Percentiles rank a stretch among this genome's conserved stretches.
Conservation (phyloP, 1,140 invertebrate species). For the Macrobrachium nipponense region DNA sequence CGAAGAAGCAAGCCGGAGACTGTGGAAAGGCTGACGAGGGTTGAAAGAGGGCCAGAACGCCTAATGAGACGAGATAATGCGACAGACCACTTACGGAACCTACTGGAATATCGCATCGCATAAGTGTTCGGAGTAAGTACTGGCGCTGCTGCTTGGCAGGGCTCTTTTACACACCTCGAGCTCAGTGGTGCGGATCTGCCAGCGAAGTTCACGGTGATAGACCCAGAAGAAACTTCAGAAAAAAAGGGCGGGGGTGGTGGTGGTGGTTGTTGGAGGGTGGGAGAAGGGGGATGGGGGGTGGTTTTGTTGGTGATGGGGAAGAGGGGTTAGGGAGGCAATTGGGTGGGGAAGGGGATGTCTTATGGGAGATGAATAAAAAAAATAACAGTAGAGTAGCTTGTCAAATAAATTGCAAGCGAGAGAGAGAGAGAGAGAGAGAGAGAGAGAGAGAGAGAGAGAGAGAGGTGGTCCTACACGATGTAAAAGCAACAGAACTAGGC, state of each 20-base stretch:
- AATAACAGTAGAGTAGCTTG: no score
- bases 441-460: conserved; percentile 15
- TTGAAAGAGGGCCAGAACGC: no score
- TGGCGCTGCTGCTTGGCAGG: no score
- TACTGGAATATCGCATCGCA: no score
- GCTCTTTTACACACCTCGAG: no score
- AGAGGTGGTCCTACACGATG: background rate
- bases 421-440: conserved; percentile 20
- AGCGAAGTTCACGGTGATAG: background rate
- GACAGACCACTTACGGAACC: no score
- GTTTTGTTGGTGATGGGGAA: no score
- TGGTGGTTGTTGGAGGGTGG: background rate
- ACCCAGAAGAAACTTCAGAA: background rate
- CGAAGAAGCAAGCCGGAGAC: no score
- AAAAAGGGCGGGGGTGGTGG: background rate
- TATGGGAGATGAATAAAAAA: background rate
- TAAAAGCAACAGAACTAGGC: background rate
- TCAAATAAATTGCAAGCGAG: background rate
- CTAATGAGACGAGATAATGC: no score
- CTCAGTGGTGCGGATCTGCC: no score
- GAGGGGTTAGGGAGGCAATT: background rate
- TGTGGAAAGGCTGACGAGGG: no score
- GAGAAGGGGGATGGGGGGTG: background rate
- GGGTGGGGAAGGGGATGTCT: background rate
- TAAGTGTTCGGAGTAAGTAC: no score